These are phyloP conservation scores for Pelobates cultripes DNA, from an alignment of 2,797 vertebrate species.

Conservation along the genomic window DNA sequence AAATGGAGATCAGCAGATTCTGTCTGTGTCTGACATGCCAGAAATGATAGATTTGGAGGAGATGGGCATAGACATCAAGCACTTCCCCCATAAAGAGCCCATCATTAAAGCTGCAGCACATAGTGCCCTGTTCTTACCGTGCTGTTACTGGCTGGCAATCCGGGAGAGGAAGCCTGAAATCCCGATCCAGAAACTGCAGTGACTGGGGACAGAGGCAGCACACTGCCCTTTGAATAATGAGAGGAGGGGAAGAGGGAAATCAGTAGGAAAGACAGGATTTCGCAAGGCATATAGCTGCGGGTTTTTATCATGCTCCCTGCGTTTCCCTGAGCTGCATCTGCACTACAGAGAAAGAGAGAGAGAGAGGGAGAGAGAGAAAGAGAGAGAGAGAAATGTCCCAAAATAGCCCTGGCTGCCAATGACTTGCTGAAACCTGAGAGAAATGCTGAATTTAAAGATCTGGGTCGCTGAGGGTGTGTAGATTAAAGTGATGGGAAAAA, in stretches of 20 bases:
- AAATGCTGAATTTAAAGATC: conserved; percentile 77
- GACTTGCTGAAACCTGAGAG: conserved; percentile 77
- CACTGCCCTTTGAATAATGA: conserved; percentile 67
- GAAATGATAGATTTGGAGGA: conserved; percentile 70
- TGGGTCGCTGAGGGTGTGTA: conserved; percentile 74
- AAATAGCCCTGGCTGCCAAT: conserved; percentile 78
- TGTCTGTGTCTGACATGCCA: conserved; percentile 70
- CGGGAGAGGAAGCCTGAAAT: conserved; percentile 69
- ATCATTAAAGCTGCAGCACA: conserved; percentile 51
- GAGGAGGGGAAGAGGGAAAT: conserved; percentile 66
- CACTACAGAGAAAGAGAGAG: conserved; percentile 66
- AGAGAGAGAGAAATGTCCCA: conserved; percentile 67
- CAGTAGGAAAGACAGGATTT: conserved; percentile 65
- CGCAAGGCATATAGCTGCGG: conserved; percentile 71
- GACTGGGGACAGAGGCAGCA: conserved; percentile 69
- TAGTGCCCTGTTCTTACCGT: conserved; percentile 70
- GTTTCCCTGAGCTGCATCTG: conserved; percentile 77
- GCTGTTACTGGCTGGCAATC: conserved; percentile 71
- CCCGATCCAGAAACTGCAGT: conserved; percentile 65
- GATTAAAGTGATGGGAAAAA: conserved; percentile 67
- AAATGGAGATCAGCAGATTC: conserved; percentile 72
- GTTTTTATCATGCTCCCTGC: conserved; percentile 74
- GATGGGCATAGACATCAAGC: conserved; percentile 68
- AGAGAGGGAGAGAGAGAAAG: conserved; percentile 1
- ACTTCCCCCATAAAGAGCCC: conserved; percentile 62